phyloP scores from a whole-genome alignment of 2,888 invertebrate species.

The Macaria liturata region DNA sequence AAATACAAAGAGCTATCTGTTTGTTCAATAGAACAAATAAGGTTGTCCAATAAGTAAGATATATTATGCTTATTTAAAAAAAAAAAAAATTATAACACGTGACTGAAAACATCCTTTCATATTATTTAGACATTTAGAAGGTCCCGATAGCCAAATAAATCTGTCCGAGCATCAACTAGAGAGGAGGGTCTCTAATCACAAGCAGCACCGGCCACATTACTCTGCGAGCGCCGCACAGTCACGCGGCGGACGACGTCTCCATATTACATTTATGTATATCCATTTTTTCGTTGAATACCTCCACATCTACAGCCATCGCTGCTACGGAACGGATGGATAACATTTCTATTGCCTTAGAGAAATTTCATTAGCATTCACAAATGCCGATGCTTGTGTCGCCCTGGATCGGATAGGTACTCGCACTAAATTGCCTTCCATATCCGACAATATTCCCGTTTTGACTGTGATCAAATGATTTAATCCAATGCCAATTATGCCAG shows the following conservation, averaged over 20 bases:
- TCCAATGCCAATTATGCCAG: constrained; percentile 31
- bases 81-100: no score
- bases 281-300: constrained; percentile 55
- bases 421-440: constrained; percentile 36
- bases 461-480: constrained; percentile 40
- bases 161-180: background rate
- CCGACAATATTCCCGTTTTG: constrained; percentile 32
- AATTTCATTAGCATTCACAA: constrained; percentile 62
- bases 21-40: no score
- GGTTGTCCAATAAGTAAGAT: no score
- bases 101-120: no score
- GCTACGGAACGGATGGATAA: constrained; percentile 50
- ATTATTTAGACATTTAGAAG: no score
- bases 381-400: constrained; percentile 52
- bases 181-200: constrained; percentile 8
- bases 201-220: constrained; percentile 8
- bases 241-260: constrained; percentile 39
- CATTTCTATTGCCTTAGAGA: constrained; percentile 58
- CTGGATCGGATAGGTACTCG: constrained; percentile 31
- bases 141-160: no score
- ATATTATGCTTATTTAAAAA: no score
- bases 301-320: constrained; percentile 45
- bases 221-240: constrained; percentile 30
- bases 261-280: constrained; percentile 59
- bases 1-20: no score